Conservation (phyloP, 2,113 vertebrate species). For the Cebus imitator region DNA sequence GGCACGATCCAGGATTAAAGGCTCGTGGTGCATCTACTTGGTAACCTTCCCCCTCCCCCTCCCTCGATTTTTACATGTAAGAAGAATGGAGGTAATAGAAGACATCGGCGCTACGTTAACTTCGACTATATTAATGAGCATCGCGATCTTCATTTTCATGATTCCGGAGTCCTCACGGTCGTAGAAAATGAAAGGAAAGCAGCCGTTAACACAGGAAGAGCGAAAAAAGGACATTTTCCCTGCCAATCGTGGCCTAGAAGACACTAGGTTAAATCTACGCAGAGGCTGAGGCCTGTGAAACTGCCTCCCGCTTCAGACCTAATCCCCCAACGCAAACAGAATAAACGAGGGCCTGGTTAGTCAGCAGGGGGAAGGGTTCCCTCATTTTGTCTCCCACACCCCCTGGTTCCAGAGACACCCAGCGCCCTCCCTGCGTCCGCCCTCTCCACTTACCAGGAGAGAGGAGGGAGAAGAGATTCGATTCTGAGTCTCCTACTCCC, state of each 20-base stretch:
- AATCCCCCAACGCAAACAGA: background rate
- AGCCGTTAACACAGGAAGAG: constrained; percentile 44
- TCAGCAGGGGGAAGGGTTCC: background rate
- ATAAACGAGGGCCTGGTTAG: constrained; percentile 37
- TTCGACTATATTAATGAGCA: background rate
- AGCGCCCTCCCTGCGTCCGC: background rate
- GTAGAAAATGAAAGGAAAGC: constrained; percentile 21
- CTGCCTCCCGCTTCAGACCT: background rate
- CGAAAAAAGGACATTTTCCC: background rate
- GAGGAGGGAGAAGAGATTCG: constrained; percentile 53
- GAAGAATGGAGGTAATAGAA: background rate
- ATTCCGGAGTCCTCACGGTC: background rate
- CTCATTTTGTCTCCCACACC: background rate
- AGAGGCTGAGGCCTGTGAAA: background rate
- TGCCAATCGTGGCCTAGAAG: background rate
- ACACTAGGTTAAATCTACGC: background rate
- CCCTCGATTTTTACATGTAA: constrained; percentile 21
- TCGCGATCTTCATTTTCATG: background rate
- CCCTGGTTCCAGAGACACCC: background rate
- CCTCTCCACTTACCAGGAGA: constrained; percentile 57
- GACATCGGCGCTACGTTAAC: background rate
- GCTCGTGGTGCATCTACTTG: background rate
- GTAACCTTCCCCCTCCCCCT: background rate
- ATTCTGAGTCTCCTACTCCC: constrained; percentile 66
- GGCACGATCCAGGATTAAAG: constrained; percentile 7